Conservation (phyloP, 2,113 vertebrate genomes). For the Callorhinus ursinus region DNA sequence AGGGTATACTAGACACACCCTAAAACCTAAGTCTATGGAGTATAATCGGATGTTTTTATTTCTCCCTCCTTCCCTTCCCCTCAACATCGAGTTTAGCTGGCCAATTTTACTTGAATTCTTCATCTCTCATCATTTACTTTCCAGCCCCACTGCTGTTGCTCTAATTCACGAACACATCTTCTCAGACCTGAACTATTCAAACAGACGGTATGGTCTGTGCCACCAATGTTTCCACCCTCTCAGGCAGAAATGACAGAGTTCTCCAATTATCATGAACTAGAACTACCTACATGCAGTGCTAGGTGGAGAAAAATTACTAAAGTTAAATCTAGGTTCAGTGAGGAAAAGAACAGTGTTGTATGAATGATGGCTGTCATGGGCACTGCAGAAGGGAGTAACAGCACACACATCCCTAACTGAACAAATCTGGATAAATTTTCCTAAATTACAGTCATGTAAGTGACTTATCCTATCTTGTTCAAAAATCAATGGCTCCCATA, state of each 20-base stretch:
- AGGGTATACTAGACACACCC: not conserved
- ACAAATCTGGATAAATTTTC: not conserved
- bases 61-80: not conserved
- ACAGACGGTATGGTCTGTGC: not conserved
- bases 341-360: not conserved
- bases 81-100: constrained; percentile 1
- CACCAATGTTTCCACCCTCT: not conserved
- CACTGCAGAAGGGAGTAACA: not conserved
- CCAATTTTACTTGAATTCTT: constrained; percentile 40
- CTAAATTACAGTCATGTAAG: not conserved
- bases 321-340: not conserved
- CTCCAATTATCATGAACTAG: not conserved
- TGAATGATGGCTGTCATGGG: not conserved
- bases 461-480: not conserved
- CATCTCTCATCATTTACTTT: not conserved
- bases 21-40: constrained; percentile 7
- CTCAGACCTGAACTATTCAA: not conserved
- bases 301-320: constrained; percentile 34
- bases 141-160: not conserved
- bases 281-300: not conserved
- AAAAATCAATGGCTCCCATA: constrained; percentile 19
- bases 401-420: not conserved
- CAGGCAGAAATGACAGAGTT: not conserved
- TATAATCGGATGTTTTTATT: not conserved
- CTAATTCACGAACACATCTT: constrained; percentile 49